These are phyloP conservation scores for Drosophila kurseongensis DNA, from an alignment of 1,140 invertebrate species.

Conservation along the genomic window DNA sequence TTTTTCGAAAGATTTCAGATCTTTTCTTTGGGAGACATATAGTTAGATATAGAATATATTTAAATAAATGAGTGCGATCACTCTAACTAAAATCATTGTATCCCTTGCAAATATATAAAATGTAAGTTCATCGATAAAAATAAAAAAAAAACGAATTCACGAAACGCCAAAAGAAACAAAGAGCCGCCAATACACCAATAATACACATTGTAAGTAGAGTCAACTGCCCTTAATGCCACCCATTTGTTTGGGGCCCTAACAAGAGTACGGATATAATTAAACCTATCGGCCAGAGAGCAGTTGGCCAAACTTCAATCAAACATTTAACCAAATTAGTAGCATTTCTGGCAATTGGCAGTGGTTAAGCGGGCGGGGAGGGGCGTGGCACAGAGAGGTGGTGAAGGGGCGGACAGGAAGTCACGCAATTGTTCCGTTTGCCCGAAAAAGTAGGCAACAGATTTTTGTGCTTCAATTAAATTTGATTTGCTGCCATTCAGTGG, in stretches of 20 bases:
- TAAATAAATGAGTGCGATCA: too few species aligned
- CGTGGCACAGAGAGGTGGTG: neutral
- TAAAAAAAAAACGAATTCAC: too few species aligned
- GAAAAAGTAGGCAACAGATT: conserved; percentile 55
- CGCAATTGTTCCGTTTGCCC: conserved; percentile 37
- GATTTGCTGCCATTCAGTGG: conserved; percentile 64
- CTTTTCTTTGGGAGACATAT: too few species aligned
- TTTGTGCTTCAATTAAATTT: conserved; percentile 75
- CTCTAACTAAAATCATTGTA: too few species aligned
- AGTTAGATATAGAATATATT: too few species aligned
- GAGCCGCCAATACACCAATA: too few species aligned
- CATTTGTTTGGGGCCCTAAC: neutral
- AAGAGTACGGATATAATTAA: conserved; percentile 24
- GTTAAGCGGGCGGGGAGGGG: neutral
- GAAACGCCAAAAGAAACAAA: too few species aligned
- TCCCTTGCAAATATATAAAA: too few species aligned
- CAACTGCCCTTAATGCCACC: neutral
- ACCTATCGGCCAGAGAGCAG: neutral
- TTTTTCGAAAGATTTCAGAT: too few species aligned
- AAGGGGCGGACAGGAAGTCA: conserved; percentile 16
- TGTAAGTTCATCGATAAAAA: too few species aligned
- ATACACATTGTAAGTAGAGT: neutral
- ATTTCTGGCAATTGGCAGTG: conserved; percentile 31
- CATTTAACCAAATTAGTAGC: conserved; percentile 56
- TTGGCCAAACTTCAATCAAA: conserved; percentile 46